Base-by-base conservation (phyloP, 2,797 vertebrate species). In the Anguilla megastoma region DNA sequence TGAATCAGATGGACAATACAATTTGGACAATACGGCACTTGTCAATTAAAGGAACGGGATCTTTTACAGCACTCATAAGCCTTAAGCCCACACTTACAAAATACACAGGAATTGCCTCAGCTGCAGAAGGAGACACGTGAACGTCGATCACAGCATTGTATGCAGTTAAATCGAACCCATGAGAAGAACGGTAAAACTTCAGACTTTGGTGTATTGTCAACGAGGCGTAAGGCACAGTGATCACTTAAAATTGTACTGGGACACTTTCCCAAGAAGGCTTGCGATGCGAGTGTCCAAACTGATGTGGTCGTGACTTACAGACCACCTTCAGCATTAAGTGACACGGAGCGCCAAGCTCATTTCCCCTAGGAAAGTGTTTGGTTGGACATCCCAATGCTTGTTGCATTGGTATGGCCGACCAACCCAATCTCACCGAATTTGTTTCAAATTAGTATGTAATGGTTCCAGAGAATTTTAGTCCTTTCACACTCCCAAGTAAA, bases 181-280 rank as follows among this genome's bases (percentile, higher is more conserved):
- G 14, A 36, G 71, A 36, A 76, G 71, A 76, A 76, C 12, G 9
- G n/a, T 71, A 33, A 36, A 18, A 88, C 63, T 74, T 85, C 56
- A 88, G 41, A 88, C 84, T 88, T 85, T 88, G 87, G 87, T 86
- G 14, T 86, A 74, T 88, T 79, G 69, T 74, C 60, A 88, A 80
- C 54, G 36, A 85, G 84, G 63, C 84, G 66, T 79, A 88, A 88
- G 87, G 87, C 87, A 88, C 87, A 54, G 66, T 54, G 76, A 33
- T 86, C 87, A 82, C 74, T 80, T 41, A 79, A 7, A 18, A 79
- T 45, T 45, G 33, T 45, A 79, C 33, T 79, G 16, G 36, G 41
- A 21, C 16, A 79, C 74, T 79, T 41, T 79, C 33, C 41, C 14
- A 79, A 79, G 74, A 45, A 21, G 6, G 30, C 69, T 14, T 74